Percentiles rank a stretch among this genome's conserved stretches.
These are phyloP conservation scores for Neodiprion fabricii DNA, from an alignment of 1,140 invertebrate species.

Conservation along the genomic window DNA sequence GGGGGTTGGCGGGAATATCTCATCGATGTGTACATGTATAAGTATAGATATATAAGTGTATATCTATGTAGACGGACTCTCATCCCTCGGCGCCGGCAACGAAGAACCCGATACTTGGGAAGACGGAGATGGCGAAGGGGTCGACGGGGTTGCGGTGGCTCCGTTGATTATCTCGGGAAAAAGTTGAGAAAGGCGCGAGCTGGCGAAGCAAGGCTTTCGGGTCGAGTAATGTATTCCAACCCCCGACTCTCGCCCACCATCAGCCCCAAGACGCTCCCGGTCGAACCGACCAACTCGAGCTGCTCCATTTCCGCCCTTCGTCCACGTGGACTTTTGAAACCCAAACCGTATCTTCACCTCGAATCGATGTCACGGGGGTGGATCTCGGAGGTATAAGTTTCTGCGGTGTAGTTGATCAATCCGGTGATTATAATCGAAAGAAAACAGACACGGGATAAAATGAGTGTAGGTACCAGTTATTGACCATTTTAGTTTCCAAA, in stretches of 20 bases:
- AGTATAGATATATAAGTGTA: no score
- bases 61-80: no score
- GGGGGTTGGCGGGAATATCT: neutral
- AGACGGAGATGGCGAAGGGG: neutral
- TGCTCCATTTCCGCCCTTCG: conserved; percentile 43
- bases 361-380: conserved; percentile 1
- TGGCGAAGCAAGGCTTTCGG: neutral
- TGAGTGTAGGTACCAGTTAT: no score
- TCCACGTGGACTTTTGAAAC: neutral
- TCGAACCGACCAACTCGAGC: conserved; percentile 38
- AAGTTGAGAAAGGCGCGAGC: neutral
- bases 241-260: conserved; percentile 18
- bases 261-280: conserved; percentile 31
- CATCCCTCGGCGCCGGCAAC: no score
- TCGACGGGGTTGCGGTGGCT: neutral
- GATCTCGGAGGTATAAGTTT: neutral
- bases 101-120: no score
- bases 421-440: no score
- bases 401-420: no score
- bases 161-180: neutral
- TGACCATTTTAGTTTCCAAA: no score
- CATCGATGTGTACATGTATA: neutral
- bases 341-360: neutral
- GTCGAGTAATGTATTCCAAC: conserved; percentile 3
- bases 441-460: no score